Conservation (phyloP, 2,888 invertebrate species). For the Gisinianus flammeolus region DNA sequence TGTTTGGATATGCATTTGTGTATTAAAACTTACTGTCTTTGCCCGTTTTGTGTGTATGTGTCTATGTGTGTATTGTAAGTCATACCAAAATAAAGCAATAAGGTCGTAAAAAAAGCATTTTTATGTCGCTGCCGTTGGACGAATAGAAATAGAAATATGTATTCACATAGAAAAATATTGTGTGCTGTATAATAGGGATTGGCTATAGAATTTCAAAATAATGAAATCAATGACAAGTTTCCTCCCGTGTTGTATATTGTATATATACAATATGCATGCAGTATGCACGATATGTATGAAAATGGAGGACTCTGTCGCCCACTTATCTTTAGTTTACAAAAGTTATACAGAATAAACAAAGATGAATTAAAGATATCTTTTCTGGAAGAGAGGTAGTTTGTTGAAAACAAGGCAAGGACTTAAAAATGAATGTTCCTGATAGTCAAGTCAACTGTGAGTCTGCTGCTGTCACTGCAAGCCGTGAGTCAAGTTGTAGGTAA, state of each 20-base stretch:
- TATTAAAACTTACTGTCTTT: not conserved
- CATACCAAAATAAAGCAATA: not conserved
- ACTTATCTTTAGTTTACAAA: not conserved
- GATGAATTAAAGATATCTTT: slow-evolving; percentile 16
- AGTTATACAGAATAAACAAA: slow-evolving; percentile 20
- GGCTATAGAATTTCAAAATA: not conserved
- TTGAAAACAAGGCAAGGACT: slow-evolving; percentile 15
- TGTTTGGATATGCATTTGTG: not conserved
- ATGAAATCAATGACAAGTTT: not conserved
- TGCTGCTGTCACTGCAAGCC: not conserved
- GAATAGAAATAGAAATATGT: too few species aligned
- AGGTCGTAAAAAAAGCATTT: too few species aligned
- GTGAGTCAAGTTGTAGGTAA: not conserved
- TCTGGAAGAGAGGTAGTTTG: not conserved
- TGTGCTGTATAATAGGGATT: not conserved
- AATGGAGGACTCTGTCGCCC: not conserved
- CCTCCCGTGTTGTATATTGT: not conserved
- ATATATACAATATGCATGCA: not conserved
- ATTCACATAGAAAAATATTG: too few species aligned
- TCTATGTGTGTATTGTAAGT: not conserved
- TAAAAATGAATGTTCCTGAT: not conserved
- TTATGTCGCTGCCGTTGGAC: too few species aligned
- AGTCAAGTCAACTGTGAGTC: slow-evolving; percentile 7
- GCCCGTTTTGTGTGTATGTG: not conserved
- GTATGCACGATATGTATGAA: not conserved